phyloP scores from a whole-genome alignment of 2,888 invertebrate genomes.

The Patella caerulea region DNA sequence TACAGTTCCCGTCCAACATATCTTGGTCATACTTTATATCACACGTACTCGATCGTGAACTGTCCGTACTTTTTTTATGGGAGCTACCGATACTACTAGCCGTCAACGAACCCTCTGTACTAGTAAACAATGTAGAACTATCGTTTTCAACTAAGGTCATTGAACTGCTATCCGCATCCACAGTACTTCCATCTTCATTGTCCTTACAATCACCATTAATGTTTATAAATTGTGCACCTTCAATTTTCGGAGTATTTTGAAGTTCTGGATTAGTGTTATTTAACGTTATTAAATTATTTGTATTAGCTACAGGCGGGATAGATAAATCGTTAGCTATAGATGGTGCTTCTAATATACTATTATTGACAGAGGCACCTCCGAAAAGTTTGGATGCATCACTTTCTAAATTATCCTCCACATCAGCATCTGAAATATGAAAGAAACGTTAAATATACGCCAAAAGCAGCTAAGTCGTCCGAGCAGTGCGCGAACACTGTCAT shows the following conservation, averaged over 20 bases:
- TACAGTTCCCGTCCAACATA: not conserved
- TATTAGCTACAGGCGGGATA: not conserved
- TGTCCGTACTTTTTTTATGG: not conserved
- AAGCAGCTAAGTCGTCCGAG: no score
- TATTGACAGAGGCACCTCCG: not conserved
- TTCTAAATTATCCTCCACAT: slow-evolving; percentile 71
- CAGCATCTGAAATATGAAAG: slow-evolving; percentile 63
- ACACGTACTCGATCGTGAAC: not conserved
- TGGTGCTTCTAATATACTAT: not conserved
- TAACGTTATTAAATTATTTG: not conserved
- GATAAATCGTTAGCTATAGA: not conserved
- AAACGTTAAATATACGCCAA: not conserved
- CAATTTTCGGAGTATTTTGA: not conserved
- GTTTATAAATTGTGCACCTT: not conserved
- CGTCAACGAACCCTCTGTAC: not conserved
- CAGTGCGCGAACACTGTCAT: no score
- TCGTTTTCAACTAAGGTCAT: not conserved
- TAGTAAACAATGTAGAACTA: not conserved
- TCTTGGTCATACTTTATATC: not conserved
- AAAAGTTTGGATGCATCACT: slow-evolving; percentile 55
- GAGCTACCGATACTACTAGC: not conserved
- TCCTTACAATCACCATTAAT: not conserved
- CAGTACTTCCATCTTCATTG: not conserved
- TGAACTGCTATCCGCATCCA: not conserved
- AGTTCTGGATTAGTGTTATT: not conserved